Conservation (phyloP, 1,140 invertebrate genomes). For the Calycopis cecrops region DNA sequence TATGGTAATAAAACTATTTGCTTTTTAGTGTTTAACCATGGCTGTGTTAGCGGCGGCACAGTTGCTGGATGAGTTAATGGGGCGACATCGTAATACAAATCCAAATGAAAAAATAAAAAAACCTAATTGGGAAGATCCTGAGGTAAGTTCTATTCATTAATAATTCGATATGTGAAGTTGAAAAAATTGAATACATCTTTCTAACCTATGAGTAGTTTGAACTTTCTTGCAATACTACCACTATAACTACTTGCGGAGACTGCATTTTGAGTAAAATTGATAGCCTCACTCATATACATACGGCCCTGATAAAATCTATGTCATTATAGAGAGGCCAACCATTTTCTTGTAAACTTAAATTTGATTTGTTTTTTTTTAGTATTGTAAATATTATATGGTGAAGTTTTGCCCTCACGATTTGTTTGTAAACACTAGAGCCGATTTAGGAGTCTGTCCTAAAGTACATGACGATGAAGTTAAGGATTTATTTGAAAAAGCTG, state of each 20-base stretch:
- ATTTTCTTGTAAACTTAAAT: no score
- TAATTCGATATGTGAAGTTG: not conserved
- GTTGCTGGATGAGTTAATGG: constrained; percentile 97
- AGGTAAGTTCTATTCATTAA: constrained; percentile 78
- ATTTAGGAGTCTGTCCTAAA: constrained; percentile 91
- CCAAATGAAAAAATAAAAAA: constrained; percentile 93
- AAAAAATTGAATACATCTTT: not conserved
- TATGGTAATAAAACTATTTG: not conserved
- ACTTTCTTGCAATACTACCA: no score
- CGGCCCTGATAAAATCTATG: no score
- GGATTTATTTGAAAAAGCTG: constrained; percentile 84
- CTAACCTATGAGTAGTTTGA: constrained; percentile 8
- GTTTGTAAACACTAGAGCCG: constrained; percentile 97
- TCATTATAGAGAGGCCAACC: no score
- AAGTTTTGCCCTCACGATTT: constrained; percentile 98
- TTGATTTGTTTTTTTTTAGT: constrained; percentile 80
- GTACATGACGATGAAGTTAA: constrained; percentile 96
- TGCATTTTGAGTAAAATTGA: no score
- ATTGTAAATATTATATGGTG: constrained; percentile 96
- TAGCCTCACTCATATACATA: no score
- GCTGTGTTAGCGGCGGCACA: constrained; percentile 87
- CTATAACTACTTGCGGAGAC: no score
- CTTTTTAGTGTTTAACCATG: constrained; percentile 56
- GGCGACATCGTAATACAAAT: constrained; percentile 93
- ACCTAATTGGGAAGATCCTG: constrained; percentile 94